Evolutionary conservation across 2,113 vertebrate species (phyloP).

Genomic region (Aegithalos caudatus): DNA sequence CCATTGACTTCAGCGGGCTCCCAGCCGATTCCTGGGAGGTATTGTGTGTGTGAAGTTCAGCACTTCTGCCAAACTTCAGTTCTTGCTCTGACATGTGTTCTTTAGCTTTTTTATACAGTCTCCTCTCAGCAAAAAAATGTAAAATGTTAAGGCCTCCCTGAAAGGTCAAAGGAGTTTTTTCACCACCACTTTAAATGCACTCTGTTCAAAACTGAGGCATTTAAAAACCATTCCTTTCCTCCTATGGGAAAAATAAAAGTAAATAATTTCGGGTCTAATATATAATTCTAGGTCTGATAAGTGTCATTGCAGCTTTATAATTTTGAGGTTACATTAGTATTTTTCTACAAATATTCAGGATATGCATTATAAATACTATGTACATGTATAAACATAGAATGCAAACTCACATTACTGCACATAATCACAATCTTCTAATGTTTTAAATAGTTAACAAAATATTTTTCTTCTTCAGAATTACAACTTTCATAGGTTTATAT

Average conservation of each 20-base stretch:
- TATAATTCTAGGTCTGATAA: neutral
- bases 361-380: neutral
- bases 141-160: neutral
- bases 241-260: neutral
- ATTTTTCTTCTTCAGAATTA: neutral
- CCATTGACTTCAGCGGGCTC: conserved; percentile 1
- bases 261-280: neutral
- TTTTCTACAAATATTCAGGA: neutral
- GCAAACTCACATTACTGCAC: neutral
- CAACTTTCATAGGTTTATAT: neutral
- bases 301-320: neutral
- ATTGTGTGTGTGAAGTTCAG: conserved; percentile 17
- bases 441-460: neutral
- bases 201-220: neutral
- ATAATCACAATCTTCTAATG: neutral
- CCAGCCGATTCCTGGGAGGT: conserved; percentile 36
- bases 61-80: conserved; percentile 6
- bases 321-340: neutral
- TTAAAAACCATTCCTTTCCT: neutral
- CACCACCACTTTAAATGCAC: neutral
- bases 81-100: conserved; percentile 47
- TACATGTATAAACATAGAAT: neutral
- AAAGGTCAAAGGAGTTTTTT: neutral
- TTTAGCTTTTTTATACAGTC: neutral
- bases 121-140: neutral